phyloP scores from a whole-genome alignment of 2,797 vertebrate species.

The Xerus rutilus region DNA sequence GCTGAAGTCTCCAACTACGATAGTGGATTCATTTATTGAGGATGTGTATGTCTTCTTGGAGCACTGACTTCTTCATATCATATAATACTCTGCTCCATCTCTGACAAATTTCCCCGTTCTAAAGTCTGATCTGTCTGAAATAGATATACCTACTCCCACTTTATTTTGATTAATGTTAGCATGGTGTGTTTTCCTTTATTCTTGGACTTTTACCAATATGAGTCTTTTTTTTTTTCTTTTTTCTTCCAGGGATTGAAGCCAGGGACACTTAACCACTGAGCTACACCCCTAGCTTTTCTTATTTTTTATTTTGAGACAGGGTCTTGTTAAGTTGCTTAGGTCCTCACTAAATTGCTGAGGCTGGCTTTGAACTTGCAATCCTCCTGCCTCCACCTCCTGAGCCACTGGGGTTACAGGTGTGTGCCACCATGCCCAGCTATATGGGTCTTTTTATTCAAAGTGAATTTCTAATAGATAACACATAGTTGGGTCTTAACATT shows the following conservation, averaged over 20 bases:
- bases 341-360: too few species aligned
- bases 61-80: not conserved
- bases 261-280: too few species aligned
- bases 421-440: too few species aligned
- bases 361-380: too few species aligned
- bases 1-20: not conserved
- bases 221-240: not conserved
- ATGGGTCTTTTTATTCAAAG: not conserved
- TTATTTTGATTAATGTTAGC: not conserved
- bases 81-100: not conserved
- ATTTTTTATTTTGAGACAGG: too few species aligned
- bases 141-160: not conserved
- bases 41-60: not conserved
- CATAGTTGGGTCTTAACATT: not conserved
- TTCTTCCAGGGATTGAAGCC: too few species aligned
- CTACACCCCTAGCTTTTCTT: too few species aligned
- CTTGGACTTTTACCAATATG: not conserved
- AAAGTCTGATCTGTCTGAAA: not conserved
- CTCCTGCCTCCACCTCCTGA: too few species aligned
- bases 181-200: not conserved
- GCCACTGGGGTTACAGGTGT: too few species aligned
- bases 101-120: not conserved
- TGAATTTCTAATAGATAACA: not conserved
- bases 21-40: not conserved
- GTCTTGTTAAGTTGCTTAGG: too few species aligned